phyloP scores from a whole-genome alignment of 2,888 invertebrate species.

The Cryptocephalus primarius region DNA sequence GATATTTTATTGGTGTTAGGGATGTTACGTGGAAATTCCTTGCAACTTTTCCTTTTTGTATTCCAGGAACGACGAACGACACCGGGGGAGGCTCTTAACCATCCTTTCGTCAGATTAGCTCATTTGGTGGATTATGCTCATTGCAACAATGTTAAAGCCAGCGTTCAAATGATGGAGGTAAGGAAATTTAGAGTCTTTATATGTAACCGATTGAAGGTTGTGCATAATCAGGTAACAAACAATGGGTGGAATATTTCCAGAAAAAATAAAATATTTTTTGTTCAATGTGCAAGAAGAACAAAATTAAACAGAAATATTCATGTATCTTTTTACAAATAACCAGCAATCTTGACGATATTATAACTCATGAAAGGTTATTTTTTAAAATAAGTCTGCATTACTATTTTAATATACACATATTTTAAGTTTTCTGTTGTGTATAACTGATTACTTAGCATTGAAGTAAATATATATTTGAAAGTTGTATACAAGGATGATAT shows the following conservation, averaged over 20 bases:
- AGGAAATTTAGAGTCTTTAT: neutral
- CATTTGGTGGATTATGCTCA: conserved; percentile 94
- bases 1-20: neutral
- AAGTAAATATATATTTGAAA: neutral
- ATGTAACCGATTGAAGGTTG: neutral
- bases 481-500: neutral
- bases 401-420: too few species aligned
- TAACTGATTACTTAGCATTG: neutral
- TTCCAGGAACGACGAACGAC: conserved; percentile 82
- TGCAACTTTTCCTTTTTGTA: conserved; percentile 11
- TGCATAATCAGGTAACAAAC: too few species aligned
- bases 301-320: too few species aligned
- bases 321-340: too few species aligned
- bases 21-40: conserved; percentile 1
- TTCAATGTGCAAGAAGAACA: too few species aligned
- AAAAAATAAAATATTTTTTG: too few species aligned
- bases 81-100: conserved; percentile 91
- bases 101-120: conserved; percentile 86
- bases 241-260: too few species aligned
- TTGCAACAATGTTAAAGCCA: conserved; percentile 93
- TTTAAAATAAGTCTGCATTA: too few species aligned
- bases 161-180: conserved; percentile 96
- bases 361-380: too few species aligned
- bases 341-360: too few species aligned
- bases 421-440: neutral